Conservation (phyloP, 2,797 vertebrate species). For the Sebastes minor region DNA sequence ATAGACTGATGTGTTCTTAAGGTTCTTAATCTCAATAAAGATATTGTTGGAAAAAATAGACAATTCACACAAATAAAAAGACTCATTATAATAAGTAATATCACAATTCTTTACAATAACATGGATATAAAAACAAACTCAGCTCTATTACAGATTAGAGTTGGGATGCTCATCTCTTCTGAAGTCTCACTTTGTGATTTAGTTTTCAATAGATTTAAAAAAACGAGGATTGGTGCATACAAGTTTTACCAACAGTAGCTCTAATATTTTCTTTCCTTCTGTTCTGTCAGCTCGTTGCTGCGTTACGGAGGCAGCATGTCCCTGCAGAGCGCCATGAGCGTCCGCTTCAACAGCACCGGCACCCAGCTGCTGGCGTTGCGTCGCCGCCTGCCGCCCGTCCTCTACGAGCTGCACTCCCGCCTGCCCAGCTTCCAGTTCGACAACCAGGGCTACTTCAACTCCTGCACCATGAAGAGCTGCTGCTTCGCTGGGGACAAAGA, state of each 20-base stretch:
- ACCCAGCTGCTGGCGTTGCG: constrained; percentile 95
- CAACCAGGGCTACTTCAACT: constrained; percentile 99
- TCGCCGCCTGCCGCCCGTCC: constrained; percentile 93
- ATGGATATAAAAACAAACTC: not conserved
- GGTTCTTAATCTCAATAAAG: no score
- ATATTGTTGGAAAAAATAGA: not conserved
- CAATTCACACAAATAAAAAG: not conserved
- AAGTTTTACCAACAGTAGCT: accelerated
- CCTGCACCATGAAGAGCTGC: constrained; percentile 99
- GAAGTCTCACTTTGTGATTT: not conserved
- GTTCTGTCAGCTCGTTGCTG: constrained; percentile 87
- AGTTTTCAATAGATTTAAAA: no score
- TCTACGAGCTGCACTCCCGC: constrained; percentile 97
- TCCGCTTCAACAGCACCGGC: constrained; percentile 96
- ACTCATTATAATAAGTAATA: not conserved
- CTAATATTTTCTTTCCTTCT: not conserved
- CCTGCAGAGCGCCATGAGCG: constrained; percentile 98
- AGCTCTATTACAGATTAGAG: not conserved
- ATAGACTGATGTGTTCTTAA: no score
- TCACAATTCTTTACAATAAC: not conserved
- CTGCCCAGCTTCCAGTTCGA: constrained; percentile 98
- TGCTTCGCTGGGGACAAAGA: constrained; percentile 98
- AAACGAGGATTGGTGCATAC: not conserved
- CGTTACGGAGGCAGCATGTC: constrained; percentile 97
- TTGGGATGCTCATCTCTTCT: not conserved